Base-by-base conservation (phyloP, 2,888 invertebrate genomes). In the Phlogophora meticulosa region DNA sequence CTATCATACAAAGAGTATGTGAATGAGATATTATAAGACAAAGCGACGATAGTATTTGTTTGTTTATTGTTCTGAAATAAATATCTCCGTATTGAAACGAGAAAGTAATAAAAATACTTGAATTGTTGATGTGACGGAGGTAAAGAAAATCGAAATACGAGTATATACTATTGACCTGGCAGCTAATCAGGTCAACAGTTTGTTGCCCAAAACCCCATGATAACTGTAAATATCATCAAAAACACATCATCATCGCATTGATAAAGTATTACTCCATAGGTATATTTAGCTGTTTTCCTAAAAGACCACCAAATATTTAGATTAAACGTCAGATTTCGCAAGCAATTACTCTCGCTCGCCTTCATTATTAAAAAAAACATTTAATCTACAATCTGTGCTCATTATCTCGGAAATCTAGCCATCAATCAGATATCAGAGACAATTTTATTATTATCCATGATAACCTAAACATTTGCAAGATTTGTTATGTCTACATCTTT, bases 1-100 rank as follows among this genome's bases (percentile, higher is more conserved):
- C 93, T 89, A 76, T 72, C 76, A 74, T 72, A 73, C 64, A 63
- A 73, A 82, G 78, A 78, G 72, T 75, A 80, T 78, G 72, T 74
- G 83, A 78, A 75, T 80, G 66, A 81, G 81, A 82, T 84, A 78
- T 71, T 80, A 69, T 56, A 64, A 78, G 67, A 80, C 69, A 82
- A 82, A 78, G 76, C 66, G 46, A 67, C 71, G 46, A 32, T 60
- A 43, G 34, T 66, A 57, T 78, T 70, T 68, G 52, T 80, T 70
- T 80, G 64, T 81, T 78, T 71, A 64, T 70, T 70, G 59, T 48
- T 70, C 67, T 17, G 38, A 45, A 57, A 53, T 32, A 49, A 40
- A 55, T 74, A 53, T 45, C 7, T 45, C 7, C 17, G 13, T 51
- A 34, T 36, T 66, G n/a, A 57, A 13, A 36, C 40, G 1, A 13